phyloP scores from a whole-genome alignment of 2,888 invertebrate species.

The Protophormia terraenovae region DNA sequence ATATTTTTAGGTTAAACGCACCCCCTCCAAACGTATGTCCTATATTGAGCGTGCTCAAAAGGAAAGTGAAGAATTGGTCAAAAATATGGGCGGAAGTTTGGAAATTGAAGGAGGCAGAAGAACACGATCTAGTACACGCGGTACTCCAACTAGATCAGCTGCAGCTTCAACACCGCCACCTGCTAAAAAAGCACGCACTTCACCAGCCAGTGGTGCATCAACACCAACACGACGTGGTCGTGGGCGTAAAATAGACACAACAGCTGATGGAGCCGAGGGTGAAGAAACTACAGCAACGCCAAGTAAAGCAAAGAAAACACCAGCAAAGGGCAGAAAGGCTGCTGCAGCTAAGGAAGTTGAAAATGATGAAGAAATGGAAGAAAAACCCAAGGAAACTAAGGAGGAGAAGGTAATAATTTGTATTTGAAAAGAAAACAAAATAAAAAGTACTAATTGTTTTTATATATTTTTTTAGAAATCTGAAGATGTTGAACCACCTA shows the following conservation, averaged over 20 bases:
- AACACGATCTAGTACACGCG: conserved; percentile 80
- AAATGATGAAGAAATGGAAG: not conserved
- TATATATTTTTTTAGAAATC: conserved; percentile 2
- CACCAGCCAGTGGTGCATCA: conserved; percentile 72
- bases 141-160: conserved; percentile 75
- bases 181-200: conserved; percentile 77
- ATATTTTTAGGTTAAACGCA: conserved; percentile 76
- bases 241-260: conserved; percentile 77
- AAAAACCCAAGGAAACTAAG: conserved; percentile 9
- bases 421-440: not conserved
- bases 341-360: conserved; percentile 13
- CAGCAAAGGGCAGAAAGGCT: conserved; percentile 28
- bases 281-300: conserved; percentile 66
- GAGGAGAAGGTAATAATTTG: conserved; percentile 15
- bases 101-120: conserved; percentile 80
- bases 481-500: not conserved
- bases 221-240: conserved; percentile 76
- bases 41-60: conserved; percentile 80
- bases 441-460: not conserved
- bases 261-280: conserved; percentile 67
- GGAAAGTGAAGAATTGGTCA: conserved; percentile 80
- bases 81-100: conserved; percentile 79
- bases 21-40: conserved; percentile 79
- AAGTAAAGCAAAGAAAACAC: conserved; percentile 56
- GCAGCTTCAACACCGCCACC: conserved; percentile 78